These are phyloP conservation scores for Elaphurus davidianus DNA, from an alignment of 2,113 vertebrate species.

Conservation along the genomic window DNA sequence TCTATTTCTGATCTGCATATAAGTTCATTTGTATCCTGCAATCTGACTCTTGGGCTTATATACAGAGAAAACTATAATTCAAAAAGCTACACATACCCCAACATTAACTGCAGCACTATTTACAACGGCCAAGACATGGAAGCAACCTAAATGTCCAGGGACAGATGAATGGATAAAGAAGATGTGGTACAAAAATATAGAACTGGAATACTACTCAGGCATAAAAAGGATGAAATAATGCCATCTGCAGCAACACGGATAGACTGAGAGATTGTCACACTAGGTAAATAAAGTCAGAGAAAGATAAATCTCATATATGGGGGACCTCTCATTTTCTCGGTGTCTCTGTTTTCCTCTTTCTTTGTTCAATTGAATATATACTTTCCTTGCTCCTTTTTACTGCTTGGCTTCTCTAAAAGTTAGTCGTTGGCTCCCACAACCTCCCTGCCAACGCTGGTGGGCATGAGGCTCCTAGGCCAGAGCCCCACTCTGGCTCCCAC, in stretches of 20 bases:
- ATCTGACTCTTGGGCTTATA: neutral
- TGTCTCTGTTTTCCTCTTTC: neutral
- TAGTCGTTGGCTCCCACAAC: neutral
- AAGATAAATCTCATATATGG: neutral
- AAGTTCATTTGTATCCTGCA: neutral
- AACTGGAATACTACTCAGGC: neutral
- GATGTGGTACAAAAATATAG: neutral
- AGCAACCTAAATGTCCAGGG: neutral
- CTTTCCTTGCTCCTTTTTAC: neutral
- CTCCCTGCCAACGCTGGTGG: neutral
- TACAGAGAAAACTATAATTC: neutral
- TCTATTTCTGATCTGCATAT: neutral
- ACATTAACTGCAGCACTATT: neutral
- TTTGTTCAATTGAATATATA: neutral
- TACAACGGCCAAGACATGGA: neutral
- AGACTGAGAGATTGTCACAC: neutral
- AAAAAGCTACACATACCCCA: neutral
- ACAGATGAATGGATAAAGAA: neutral
- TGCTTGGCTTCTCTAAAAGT: neutral
- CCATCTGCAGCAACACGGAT: neutral
- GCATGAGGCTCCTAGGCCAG: neutral
- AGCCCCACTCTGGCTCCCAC: neutral
- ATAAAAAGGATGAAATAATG: neutral
- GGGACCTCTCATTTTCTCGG: neutral
- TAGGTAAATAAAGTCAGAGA: neutral